These are phyloP conservation scores for Eretmocerus hayati DNA, from an alignment of 2,888 invertebrate genomes.

Conservation along the genomic window DNA sequence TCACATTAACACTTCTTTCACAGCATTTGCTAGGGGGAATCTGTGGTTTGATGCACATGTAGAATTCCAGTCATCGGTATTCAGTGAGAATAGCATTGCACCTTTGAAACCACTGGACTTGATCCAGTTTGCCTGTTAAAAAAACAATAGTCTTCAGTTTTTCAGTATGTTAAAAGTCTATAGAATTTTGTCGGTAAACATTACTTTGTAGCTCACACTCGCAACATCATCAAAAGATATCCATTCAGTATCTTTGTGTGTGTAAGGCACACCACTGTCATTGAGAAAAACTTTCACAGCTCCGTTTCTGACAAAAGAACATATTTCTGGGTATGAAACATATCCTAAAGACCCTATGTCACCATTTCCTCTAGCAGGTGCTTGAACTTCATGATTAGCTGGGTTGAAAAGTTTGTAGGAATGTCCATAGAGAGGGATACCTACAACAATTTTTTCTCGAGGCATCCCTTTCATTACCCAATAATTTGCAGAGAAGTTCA, in stretches of 20 bases:
- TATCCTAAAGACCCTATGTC: conserved; percentile 62
- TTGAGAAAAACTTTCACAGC: conserved; percentile 58
- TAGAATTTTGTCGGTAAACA: background rate
- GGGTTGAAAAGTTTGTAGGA: conserved; percentile 57
- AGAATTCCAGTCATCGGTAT: conserved; percentile 68
- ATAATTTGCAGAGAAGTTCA: conserved; percentile 74
- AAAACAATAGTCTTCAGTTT: conserved; percentile 11
- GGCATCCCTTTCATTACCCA: conserved; percentile 73
- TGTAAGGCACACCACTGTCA: conserved; percentile 70
- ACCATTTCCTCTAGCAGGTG: conserved; percentile 67
- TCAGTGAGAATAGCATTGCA: conserved; percentile 77
- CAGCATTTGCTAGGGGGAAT: conserved; percentile 46
- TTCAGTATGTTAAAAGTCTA: background rate
- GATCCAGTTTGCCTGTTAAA: conserved; percentile 55
- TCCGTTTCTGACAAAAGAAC: conserved; percentile 56
- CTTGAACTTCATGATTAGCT: conserved; percentile 59
- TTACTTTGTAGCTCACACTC: conserved; percentile 65
- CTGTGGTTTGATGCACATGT: conserved; percentile 48
- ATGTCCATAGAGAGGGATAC: conserved; percentile 84
- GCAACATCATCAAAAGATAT: conserved; percentile 70
- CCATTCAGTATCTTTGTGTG: conserved; percentile 67
- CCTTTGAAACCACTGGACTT: conserved; percentile 63
- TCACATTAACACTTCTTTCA: conserved; percentile 26
- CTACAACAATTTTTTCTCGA: conserved; percentile 69
- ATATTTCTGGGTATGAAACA: conserved; percentile 63